These are phyloP conservation scores for Oreochromis niloticus DNA, from an alignment of 2,113 vertebrate genomes.

Conservation along the genomic window DNA sequence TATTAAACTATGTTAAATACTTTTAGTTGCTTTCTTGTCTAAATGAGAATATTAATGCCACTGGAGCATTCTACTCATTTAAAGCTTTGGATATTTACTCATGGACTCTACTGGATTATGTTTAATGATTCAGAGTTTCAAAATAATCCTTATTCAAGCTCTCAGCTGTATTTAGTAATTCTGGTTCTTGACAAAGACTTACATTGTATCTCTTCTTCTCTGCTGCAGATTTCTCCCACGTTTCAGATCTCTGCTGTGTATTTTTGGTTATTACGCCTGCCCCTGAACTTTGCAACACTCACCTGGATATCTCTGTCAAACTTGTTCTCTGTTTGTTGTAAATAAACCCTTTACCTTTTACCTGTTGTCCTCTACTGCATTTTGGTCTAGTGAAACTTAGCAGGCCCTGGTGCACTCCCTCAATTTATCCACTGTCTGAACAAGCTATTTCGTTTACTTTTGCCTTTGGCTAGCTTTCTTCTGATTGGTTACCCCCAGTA, in stretches of 20 bases:
- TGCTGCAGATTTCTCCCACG: not conserved
- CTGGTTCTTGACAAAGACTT: not conserved
- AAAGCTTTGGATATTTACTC: not conserved
- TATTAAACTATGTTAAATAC: not conserved
- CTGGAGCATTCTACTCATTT: not conserved
- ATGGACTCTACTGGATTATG: not conserved
- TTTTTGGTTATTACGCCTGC: not conserved
- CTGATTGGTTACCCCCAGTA: not conserved
- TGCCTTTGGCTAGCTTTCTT: not conserved
- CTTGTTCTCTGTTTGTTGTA: not conserved
- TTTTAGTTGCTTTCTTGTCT: not conserved
- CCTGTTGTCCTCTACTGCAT: not conserved
- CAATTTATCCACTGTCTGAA: not conserved
- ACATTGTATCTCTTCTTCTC: not conserved
- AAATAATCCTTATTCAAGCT: not conserved
- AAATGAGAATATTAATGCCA: not conserved
- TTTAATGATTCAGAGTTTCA: not conserved
- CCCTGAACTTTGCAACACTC: not conserved
- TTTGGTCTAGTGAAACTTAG: not conserved
- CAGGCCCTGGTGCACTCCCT: not conserved
- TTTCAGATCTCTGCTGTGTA: not conserved
- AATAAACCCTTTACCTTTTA: not conserved
- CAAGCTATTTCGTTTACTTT: not conserved
- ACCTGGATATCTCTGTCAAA: not conserved
- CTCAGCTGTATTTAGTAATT: not conserved